Evolutionary conservation across 2,113 vertebrate genomes (phyloP), one percentile per base, ranked within the genome.

Genomic region (Sphyrna mokarran): DNA sequence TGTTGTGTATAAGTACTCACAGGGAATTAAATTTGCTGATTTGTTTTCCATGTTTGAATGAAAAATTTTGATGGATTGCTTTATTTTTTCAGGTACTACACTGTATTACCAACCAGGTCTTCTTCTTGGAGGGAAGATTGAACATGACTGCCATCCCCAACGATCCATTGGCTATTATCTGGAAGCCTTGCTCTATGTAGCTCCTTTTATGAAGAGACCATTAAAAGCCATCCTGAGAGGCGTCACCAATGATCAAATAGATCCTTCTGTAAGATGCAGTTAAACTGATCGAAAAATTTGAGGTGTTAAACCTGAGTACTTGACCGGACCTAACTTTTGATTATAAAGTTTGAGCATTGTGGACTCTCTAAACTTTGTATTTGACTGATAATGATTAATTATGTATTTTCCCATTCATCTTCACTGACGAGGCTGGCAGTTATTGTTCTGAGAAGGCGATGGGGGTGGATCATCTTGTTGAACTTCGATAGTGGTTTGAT

Each of bases 81-180:
- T 72, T 95, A 20, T 78, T 83, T 70, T 86, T 26, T 22, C 90
- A 99, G 99, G 99, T 96, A 99, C 99, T 0, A 97, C 98, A 33
- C 97, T 99, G 29, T 99, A 98, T 96, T 99, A 98, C 96, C 98
- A 99, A 97, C 99, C 99, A 2, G 99, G 99, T 54, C 97, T 99
- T 95, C 97, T 99, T 72, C 97, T 96, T 0, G 99, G 99, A 0
- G 99, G 99, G 4, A 96, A 97, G 0, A 61, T 99, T 83, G 99
- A 99, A 96, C 99, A 99, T 0, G 98, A 99, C 87, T 99, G 99
- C 78, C 98, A 97, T 76, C 95, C 96, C 0, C 98, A 98, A 96
- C 98, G 99, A 0, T 96, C 99, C 0, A 97, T 99, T 58, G 99
- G 99, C 3, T 99, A 99, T 96, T 99, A 99, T 95, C 97, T 99